phyloP scores from a whole-genome alignment of 2,113 vertebrate genomes.

The Lamprologus lemairii region DNA sequence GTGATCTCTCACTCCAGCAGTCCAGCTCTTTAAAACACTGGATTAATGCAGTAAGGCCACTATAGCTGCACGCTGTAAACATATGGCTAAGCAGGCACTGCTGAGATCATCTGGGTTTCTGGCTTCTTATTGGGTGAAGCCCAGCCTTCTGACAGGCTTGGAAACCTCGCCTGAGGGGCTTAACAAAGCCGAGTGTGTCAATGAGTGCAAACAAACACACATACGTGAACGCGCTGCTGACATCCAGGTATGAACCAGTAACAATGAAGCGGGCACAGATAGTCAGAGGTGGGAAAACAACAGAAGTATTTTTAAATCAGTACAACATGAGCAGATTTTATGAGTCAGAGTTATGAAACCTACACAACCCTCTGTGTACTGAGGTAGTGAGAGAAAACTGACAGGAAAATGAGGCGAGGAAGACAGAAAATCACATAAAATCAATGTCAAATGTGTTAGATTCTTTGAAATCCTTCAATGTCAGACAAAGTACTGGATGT shows the following conservation, averaged over 20 bases:
- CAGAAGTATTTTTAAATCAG: neutral
- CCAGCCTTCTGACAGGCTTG: neutral
- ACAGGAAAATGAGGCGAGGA: neutral
- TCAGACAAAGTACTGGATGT: neutral
- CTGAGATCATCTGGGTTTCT: neutral
- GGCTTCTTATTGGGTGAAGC: neutral
- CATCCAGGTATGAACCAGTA: neutral
- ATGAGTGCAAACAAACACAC: neutral
- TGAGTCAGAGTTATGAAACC: conserved; percentile 1
- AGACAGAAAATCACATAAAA: neutral
- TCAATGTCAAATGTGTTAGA: neutral
- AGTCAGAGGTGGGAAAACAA: neutral
- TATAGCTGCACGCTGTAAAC: neutral
- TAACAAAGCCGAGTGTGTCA: neutral
- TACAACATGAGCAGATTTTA: neutral
- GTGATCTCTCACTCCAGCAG: neutral
- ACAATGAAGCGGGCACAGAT: neutral
- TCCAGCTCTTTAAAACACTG: neutral
- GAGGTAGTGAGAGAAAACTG: neutral
- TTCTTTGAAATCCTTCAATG: neutral
- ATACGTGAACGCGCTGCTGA: neutral
- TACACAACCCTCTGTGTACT: neutral
- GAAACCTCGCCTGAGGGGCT: neutral
- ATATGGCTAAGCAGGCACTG: neutral
- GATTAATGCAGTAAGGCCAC: neutral